These are phyloP conservation scores for Tetragonula carbonaria DNA, from an alignment of 2,888 invertebrate genomes.

Conservation along the genomic window DNA sequence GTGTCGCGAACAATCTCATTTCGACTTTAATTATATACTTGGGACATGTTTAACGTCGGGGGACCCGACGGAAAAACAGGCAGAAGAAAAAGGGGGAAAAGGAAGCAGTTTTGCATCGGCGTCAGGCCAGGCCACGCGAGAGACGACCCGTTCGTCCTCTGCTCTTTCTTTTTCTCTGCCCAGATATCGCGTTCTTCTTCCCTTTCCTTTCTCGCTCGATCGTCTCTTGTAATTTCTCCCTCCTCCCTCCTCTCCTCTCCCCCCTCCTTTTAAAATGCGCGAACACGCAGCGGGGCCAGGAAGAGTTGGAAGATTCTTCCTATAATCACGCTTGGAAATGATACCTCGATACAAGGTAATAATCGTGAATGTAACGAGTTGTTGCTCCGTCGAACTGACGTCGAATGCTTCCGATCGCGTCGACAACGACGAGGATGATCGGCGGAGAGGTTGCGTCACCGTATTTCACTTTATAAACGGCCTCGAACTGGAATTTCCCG, in stretches of 20 bases:
- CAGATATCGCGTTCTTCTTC: not conserved
- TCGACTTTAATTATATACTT: conserved; percentile 77
- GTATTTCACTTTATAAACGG: not conserved
- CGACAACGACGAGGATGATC: not conserved
- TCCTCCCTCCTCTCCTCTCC: not conserved
- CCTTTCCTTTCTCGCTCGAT: conserved; percentile 25
- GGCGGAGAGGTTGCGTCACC: not conserved
- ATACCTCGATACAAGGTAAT: conserved; percentile 76
- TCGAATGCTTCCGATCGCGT: conserved; percentile 21
- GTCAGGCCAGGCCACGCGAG: conserved; percentile 76
- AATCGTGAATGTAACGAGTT: conserved; percentile 70
- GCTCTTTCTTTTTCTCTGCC: conserved; percentile 38
- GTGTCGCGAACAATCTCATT: conserved; percentile 77
- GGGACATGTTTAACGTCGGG: conserved; percentile 72
- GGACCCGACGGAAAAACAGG: not conserved
- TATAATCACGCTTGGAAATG: conserved; percentile 76
- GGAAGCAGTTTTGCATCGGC: conserved; percentile 73
- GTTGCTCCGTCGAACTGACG: not conserved
- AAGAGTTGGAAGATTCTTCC: conserved; percentile 64
- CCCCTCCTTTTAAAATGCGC: conserved; percentile 22
- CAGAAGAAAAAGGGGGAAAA: conserved; percentile 32
- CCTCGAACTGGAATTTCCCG: not conserved
- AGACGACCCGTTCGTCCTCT: conserved; percentile 42
- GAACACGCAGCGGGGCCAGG: conserved; percentile 45
- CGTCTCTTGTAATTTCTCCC: conserved; percentile 32